Evolutionary conservation across 2,797 vertebrate species (phyloP), one percentile per base, ranked within the genome.

Genomic region (Anabas testudineus): DNA sequence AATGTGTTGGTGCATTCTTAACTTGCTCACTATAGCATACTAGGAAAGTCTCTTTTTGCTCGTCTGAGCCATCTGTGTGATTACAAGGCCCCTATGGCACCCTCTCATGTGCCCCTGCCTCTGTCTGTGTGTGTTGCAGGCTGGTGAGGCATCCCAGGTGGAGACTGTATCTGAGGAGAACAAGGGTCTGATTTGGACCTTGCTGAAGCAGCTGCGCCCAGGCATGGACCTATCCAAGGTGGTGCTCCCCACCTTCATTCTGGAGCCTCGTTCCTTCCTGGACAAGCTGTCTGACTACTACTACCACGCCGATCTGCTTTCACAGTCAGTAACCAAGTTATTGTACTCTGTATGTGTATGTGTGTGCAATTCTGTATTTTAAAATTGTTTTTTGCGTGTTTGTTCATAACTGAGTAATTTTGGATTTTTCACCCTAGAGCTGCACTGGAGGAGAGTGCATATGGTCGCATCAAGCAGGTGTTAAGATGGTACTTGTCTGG

Each of bases 191-290:
- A 95, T 99, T 80, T 99, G 97, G 97, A 91, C 90, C 12, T 84
- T 98, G 78, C 88, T 99, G 85, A 96, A 95, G 76, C 97, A 99
- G 91, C 93, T 99, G 79, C 90, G 96, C 47, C 97, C 97, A 0
- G 97, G 97, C 67, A 98, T 98, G 97, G 98, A 99, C 90, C 92
- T 99, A 79, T 98, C 98, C 0, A 96, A 96, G 2, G 97, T 99
- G 65, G 97, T 94, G 74, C 93, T 99, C 72, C 98, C 98, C 57
- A 99, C 97, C 2, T 98, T 98, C 81, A 97, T 99, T 78, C 93
- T 99, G 81, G 98, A 99, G 87, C 97, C 98, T 0, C 97, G 97
- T 19, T 99, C 98, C 0, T 99, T 99, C 92, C 95, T 99, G 54
- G 95, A 95, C 93, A 99, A 98, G 56, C 95, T 99, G 47, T 97